Conservation (phyloP, 2,888 invertebrate genomes). For the Drosophila vallismaia region DNA sequence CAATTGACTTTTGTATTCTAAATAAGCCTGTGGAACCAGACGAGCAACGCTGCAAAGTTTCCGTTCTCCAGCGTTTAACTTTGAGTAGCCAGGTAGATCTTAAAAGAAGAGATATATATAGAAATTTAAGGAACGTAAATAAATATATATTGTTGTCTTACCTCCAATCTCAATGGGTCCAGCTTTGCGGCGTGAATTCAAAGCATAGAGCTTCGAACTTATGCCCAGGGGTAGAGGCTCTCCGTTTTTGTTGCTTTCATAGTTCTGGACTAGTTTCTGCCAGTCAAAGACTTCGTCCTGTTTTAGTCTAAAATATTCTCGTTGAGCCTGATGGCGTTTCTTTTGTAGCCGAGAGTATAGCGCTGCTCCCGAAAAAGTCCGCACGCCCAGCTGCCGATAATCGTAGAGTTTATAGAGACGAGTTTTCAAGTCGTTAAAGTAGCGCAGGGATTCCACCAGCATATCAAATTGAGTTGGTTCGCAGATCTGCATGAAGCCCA, state of each 20-base stretch:
- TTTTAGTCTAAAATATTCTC: conserved; percentile 67
- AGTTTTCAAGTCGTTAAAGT: conserved; percentile 88
- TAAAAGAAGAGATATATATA: conserved; percentile 57
- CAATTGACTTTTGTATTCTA: conserved; percentile 90
- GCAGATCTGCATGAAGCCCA: conserved; percentile 91
- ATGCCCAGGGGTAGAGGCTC: conserved; percentile 61
- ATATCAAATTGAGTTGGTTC: conserved; percentile 90
- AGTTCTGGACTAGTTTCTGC: conserved; percentile 69
- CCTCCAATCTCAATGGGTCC: conserved; percentile 82
- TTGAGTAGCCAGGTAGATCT: conserved; percentile 91
- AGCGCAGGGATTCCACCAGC: conserved; percentile 90
- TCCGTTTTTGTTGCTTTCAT: conserved; percentile 72
- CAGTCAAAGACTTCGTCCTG: conserved; percentile 61
- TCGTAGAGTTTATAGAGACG: conserved; percentile 87
- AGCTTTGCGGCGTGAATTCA: conserved; percentile 79
- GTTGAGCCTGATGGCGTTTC: conserved; percentile 81
- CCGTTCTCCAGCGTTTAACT: conserved; percentile 88
- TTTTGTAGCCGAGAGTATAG: conserved; percentile 88
- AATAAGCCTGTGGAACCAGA: conserved; percentile 90
- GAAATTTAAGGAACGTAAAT: background rate
- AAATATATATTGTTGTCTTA: conserved; percentile 29
- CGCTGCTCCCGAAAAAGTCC: conserved; percentile 86
- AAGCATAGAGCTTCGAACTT: conserved; percentile 61
- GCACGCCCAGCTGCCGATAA: conserved; percentile 89
- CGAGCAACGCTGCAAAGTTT: conserved; percentile 91